These are phyloP conservation scores for Pogonocichla stellata DNA, from an alignment of 2,113 vertebrate genomes.

Conservation along the genomic window DNA sequence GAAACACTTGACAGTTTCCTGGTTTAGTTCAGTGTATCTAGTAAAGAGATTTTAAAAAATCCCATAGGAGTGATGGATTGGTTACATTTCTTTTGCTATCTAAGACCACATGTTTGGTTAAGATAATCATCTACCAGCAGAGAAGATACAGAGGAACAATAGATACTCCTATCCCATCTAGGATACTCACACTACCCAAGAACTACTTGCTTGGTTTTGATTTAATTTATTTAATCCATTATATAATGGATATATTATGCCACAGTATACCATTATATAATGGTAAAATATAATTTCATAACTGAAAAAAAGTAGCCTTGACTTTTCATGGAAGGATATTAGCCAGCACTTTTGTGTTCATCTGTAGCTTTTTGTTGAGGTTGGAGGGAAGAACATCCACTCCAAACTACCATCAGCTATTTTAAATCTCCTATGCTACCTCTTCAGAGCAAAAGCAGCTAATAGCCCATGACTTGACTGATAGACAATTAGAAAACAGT, in stretches of 20 bases:
- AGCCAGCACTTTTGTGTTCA: background rate
- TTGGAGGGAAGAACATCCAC: background rate
- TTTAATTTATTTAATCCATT: background rate
- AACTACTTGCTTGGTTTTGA: background rate
- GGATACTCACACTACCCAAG: background rate
- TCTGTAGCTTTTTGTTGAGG: background rate
- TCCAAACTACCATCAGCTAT: background rate
- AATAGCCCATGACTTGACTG: background rate
- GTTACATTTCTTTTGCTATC: background rate
- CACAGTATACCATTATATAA: too few relatives aligned
- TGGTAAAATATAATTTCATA: background rate
- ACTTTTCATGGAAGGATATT: background rate
- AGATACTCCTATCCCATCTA: background rate
- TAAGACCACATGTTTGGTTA: background rate
- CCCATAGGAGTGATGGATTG: background rate
- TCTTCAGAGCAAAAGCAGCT: background rate
- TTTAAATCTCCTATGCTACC: slow-evolving; percentile 3
- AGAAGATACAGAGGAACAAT: background rate
- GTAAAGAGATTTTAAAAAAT: background rate
- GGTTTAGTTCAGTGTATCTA: background rate
- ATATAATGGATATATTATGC: background rate
- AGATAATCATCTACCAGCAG: background rate
- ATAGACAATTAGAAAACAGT: slow-evolving; percentile 12
- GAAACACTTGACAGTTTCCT: background rate
- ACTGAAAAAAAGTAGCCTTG: background rate